Base-by-base conservation (phyloP, 2,888 invertebrate genomes). In the Acrobasis repandana region DNA sequence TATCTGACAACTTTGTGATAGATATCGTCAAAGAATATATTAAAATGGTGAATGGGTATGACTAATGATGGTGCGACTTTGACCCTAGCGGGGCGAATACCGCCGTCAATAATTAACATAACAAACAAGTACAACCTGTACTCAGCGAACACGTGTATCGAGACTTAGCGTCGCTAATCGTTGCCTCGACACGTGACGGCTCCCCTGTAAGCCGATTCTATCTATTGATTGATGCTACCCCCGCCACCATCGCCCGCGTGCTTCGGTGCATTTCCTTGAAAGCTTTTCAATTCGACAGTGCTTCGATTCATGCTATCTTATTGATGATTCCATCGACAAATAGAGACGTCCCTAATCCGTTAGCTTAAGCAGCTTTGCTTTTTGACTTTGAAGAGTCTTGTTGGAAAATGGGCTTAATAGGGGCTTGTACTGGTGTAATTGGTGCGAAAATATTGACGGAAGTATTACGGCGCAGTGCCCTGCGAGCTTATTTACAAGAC, bases 221-320 rank as follows among this genome's bases (percentile, higher is more conserved):
- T 88, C 84, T 88, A 88, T 88, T 89, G 83, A 80, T 76, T 82
- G 70, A 71, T 66, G 67, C 74, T 74, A 66, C 68, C 62, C 67
- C 73, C 66, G 28, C 52, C 34, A 50, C 63, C 68, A 59, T 65
- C 68, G 72, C 71, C 65, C 14, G 43, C 70, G 63, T 67, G 64
- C 66, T 65, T 64, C 67, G 70, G 67, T 87, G 85, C 83, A 86
- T 82, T 87, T 83, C 77, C 76, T 80, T 71, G 66, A 73, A 75
- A 72, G 66, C 70, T 65, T 72, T 72, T 71, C 62, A 65, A 67
- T 67, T 67, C 67, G 64, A 70, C 66, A 69, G 58, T 64, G 54
- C 28, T 56, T 61, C 43, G 28, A 56, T 38, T 43, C 34, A 58
- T 51, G 18, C 52, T 54, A 47, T 28, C 3, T 59, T 51, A 58